These are phyloP conservation scores for Zootoca vivipara DNA, from an alignment of 2,113 vertebrate species.

Conservation along the genomic window DNA sequence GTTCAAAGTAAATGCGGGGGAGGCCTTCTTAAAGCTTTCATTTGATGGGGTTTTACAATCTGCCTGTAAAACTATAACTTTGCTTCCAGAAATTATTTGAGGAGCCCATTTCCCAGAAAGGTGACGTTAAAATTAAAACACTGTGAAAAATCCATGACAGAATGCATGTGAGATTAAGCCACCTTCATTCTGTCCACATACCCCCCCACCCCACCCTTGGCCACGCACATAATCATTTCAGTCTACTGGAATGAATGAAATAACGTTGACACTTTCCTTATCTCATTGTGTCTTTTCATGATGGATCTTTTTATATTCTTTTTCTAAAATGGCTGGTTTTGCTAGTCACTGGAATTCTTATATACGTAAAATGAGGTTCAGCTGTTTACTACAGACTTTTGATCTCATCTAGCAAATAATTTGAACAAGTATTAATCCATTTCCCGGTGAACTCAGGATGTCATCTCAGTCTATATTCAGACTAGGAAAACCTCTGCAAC, in stretches of 20 bases:
- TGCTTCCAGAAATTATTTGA: slow-evolving; percentile 53
- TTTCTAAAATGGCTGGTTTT: background rate
- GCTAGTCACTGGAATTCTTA: background rate
- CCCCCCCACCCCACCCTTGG: slow-evolving; percentile 22
- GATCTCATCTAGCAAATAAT: slow-evolving; percentile 1
- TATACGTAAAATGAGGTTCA: background rate
- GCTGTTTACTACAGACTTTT: slow-evolving; percentile 27
- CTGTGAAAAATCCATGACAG: slow-evolving; percentile 60
- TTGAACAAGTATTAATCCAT: background rate
- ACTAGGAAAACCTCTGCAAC: slow-evolving; percentile 41
- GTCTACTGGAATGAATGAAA: slow-evolving; percentile 60
- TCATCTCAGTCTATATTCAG: slow-evolving; percentile 35
- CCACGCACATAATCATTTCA: slow-evolving; percentile 25
- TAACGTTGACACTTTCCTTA: slow-evolving; percentile 63
- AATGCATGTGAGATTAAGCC: slow-evolving; percentile 65
- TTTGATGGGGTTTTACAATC: slow-evolving; percentile 63
- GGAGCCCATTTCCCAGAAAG: slow-evolving; percentile 66
- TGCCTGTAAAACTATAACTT: slow-evolving; percentile 68
- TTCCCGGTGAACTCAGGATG: slow-evolving; percentile 46
- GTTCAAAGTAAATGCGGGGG: slow-evolving; percentile 65
- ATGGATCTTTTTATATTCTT: slow-evolving; percentile 9
- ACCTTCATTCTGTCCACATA: slow-evolving; percentile 61
- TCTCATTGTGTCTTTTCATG: slow-evolving; percentile 55
- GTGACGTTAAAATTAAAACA: slow-evolving; percentile 71
- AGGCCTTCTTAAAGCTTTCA: slow-evolving; percentile 67